These are phyloP conservation scores for Antheraea yamamai DNA, from an alignment of 2,888 invertebrate genomes.

Conservation along the genomic window DNA sequence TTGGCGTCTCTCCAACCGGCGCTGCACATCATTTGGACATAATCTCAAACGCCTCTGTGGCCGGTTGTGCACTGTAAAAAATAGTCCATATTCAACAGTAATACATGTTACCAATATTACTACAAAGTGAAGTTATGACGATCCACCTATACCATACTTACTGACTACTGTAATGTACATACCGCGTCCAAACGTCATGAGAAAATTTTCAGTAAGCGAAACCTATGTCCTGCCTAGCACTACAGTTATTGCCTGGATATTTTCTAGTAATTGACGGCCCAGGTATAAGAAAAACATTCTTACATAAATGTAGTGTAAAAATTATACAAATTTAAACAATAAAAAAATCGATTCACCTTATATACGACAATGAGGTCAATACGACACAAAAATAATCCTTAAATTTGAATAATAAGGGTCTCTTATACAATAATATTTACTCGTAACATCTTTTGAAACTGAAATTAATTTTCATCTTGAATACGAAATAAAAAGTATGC, in stretches of 20 bases:
- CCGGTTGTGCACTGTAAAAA: conserved; percentile 32
- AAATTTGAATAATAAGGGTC: neutral
- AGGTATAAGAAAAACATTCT: too few species aligned
- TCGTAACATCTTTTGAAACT: neutral
- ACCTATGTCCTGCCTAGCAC: too few species aligned
- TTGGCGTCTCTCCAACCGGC: conserved; percentile 50
- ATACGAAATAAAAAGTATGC: conserved; percentile 12
- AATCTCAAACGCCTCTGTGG: conserved; percentile 49
- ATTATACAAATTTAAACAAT: too few species aligned
- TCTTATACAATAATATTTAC: conserved; percentile 1
- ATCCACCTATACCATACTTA: neutral
- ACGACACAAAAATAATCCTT: neutral
- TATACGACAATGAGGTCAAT: too few species aligned
- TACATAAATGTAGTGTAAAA: too few species aligned
- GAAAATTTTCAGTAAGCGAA: too few species aligned
- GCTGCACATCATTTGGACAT: conserved; percentile 52
- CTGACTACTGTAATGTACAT: neutral
- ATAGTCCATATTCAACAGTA: neutral
- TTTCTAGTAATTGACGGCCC: too few species aligned
- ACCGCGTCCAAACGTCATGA: too few species aligned
- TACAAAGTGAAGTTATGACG: neutral
- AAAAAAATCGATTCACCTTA: neutral
- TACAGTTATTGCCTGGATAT: too few species aligned
- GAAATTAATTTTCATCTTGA: conserved; percentile 10
- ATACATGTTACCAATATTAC: neutral